These are phyloP conservation scores for Seriola rivoliana DNA, from an alignment of 2,113 vertebrate genomes.

Conservation along the genomic window DNA sequence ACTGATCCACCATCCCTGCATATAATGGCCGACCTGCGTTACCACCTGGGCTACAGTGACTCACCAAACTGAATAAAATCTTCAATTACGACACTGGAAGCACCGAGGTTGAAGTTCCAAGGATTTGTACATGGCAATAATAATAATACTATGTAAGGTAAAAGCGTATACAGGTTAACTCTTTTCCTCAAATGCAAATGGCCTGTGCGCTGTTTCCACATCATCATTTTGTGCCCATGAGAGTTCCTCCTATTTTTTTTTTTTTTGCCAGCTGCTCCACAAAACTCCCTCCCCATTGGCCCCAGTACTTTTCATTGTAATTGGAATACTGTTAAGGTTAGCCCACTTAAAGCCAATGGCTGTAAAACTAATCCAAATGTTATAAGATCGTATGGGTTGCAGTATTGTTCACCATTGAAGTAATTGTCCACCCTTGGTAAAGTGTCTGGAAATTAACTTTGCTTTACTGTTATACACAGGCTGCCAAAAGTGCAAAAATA, in stretches of 20 bases:
- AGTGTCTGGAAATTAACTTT: constrained; percentile 17
- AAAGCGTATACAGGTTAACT: not conserved
- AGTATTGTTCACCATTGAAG: constrained; percentile 6
- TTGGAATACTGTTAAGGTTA: not conserved
- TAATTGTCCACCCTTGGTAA: not conserved
- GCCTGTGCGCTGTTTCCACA: not conserved
- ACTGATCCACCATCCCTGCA: not conserved
- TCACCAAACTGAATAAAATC: not conserved
- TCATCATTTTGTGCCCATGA: not conserved
- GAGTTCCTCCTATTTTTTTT: not conserved
- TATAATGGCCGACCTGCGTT: not conserved
- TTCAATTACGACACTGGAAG: not conserved
- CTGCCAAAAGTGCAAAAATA: not conserved
- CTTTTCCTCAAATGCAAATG: not conserved
- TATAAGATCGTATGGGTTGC: constrained; percentile 3
- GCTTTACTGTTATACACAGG: no score
- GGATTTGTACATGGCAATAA: not conserved
- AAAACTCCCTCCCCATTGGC: not conserved
- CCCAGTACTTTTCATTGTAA: not conserved
- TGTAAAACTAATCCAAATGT: constrained; percentile 23
- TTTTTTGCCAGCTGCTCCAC: not conserved
- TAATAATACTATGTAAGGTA: not conserved
- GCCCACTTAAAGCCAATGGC: not conserved
- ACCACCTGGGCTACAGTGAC: not conserved
- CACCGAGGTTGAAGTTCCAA: not conserved